A percentile compares a stretch with the other conserved stretches of the same genome.
phyloP scores from a whole-genome alignment of 2,888 invertebrate species.

The Drosophila differens region DNA sequence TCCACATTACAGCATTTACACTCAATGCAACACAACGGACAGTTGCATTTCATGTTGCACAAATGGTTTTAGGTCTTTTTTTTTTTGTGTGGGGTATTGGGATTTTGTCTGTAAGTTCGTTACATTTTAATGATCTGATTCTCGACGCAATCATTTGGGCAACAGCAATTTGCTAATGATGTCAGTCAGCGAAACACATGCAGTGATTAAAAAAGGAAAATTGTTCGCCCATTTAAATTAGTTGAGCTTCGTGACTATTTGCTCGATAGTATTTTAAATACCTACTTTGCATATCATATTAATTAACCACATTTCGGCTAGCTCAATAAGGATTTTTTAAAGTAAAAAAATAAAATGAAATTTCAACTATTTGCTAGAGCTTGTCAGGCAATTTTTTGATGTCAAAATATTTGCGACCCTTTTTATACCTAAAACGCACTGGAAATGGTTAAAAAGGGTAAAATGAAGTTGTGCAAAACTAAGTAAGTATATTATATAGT shows the following conservation, averaged over 20 bases:
- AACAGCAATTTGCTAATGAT: slow-evolving; percentile 1
- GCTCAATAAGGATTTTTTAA: neutral
- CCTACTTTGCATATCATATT: neutral
- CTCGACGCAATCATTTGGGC: slow-evolving; percentile 8
- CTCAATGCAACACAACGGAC: slow-evolving; percentile 6
- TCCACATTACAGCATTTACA: slow-evolving; percentile 17
- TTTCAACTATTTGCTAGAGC: neutral
- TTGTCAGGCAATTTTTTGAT: neutral
- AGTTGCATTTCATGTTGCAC: slow-evolving; percentile 14
- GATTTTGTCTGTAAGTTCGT: neutral
- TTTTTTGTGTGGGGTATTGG: neutral
- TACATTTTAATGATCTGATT: slow-evolving; percentile 29
- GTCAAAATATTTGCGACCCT: neutral
- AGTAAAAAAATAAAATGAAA: neutral
- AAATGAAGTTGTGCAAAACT: neutral
- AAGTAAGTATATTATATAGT: neutral
- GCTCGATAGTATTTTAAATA: neutral
- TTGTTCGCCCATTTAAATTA: neutral
- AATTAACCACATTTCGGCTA: neutral
- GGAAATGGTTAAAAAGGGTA: neutral
- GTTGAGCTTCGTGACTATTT: neutral
- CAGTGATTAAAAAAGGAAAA: neutral
- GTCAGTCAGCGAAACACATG: slow-evolving; percentile 3
- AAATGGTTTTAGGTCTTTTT: slow-evolving; percentile 1
- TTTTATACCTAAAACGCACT: neutral